Percentiles rank a stretch among this genome's conserved stretches.
phyloP scores from a whole-genome alignment of 2,888 invertebrate species.

The Chloroclysta siterata region DNA sequence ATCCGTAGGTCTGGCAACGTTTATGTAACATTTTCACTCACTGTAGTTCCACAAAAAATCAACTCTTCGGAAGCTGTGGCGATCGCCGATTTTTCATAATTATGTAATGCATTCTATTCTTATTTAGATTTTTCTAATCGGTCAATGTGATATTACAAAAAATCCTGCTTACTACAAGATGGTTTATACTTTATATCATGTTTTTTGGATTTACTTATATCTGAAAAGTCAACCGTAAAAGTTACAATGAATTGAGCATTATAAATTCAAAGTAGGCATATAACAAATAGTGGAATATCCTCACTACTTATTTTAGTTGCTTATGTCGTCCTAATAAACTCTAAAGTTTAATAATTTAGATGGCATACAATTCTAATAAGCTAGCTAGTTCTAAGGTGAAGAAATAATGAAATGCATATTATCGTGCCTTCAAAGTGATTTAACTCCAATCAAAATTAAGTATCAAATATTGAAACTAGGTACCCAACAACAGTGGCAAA shows the following conservation, averaged over 20 bases:
- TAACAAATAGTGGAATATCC: neutral
- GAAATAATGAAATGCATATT: constrained; percentile 6
- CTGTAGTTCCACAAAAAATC: too few species aligned
- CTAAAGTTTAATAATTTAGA: constrained; percentile 1
- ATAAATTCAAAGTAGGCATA: neutral
- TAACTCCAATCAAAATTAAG: neutral
- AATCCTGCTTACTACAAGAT: too few species aligned
- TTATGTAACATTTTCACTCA: too few species aligned
- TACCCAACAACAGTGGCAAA: constrained; percentile 3
- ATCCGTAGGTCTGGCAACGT: too few species aligned
- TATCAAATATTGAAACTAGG: constrained; percentile 5
- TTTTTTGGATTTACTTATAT: too few species aligned
- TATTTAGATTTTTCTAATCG: too few species aligned
- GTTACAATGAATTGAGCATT: neutral
- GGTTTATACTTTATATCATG: too few species aligned
- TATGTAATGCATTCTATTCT: too few species aligned
- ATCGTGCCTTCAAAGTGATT: neutral
- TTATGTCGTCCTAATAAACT: neutral
- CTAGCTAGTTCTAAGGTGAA: constrained; percentile 8
- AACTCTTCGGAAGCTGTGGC: too few species aligned
- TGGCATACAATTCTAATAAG: constrained; percentile 10
- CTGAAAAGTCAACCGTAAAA: too few species aligned
- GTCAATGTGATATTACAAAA: too few species aligned
- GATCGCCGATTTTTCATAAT: too few species aligned
- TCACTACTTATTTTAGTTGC: neutral